These are phyloP conservation scores for Argentina silus DNA, from an alignment of 2,797 vertebrate species.

Conservation along the genomic window DNA sequence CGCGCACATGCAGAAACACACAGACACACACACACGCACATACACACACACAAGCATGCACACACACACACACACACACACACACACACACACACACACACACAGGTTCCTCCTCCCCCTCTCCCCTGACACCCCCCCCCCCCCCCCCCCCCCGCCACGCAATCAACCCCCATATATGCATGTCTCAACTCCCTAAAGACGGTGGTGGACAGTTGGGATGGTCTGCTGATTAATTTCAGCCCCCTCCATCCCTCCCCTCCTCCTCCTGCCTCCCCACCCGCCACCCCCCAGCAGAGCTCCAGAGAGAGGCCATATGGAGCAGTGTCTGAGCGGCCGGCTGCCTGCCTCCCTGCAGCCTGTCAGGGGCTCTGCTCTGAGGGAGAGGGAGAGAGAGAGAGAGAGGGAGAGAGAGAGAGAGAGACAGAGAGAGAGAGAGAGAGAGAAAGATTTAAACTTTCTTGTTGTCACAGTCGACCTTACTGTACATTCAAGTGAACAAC, in stretches of 20 bases:
- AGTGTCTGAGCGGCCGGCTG: constrained; percentile 68
- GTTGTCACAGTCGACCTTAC: too few relatives aligned
- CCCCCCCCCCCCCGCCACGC: constrained; percentile 33
- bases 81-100: constrained; percentile 17
- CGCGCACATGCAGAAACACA: background rate
- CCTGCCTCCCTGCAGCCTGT: constrained; percentile 56
- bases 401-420: background rate
- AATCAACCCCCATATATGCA: constrained; percentile 70
- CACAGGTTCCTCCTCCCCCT: background rate
- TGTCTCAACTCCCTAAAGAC: constrained; percentile 74
- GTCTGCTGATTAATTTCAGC: constrained; percentile 75
- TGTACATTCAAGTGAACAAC: too few relatives aligned
- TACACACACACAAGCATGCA: constrained; percentile 18
- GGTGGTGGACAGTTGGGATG: constrained; percentile 76
- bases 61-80: constrained; percentile 32
- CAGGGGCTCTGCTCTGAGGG: background rate
- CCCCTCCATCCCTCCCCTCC: constrained; percentile 22
- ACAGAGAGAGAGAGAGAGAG: background rate
- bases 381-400: constrained; percentile 14
- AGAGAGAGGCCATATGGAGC: constrained; percentile 75
- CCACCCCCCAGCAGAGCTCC: constrained; percentile 57
- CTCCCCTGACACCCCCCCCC: constrained; percentile 19
- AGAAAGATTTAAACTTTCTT: background rate
- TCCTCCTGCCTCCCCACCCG: background rate
- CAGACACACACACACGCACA: constrained; percentile 1